Percentiles rank a stretch among this genome's conserved stretches.
Conservation (phyloP, 2,113 vertebrate genomes). For the Alethe diademata region DNA sequence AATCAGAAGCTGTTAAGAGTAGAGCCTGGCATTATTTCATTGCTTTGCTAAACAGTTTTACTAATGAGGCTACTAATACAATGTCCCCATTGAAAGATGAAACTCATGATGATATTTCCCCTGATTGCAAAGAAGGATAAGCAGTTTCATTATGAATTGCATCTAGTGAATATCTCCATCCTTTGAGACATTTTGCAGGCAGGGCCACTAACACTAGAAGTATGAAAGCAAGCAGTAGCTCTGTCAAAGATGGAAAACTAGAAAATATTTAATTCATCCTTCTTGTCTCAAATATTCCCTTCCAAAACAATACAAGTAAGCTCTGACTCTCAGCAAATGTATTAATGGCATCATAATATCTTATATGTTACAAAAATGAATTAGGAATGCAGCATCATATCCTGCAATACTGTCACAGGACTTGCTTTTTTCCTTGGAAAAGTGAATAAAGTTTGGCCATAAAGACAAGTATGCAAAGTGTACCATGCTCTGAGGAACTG, state of each 20-base stretch:
- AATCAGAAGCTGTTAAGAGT: background rate
- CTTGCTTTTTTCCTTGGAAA: background rate
- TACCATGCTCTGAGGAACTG: background rate
- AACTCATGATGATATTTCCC: background rate
- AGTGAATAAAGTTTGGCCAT: background rate
- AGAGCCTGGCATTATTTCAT: background rate
- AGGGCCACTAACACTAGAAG: background rate
- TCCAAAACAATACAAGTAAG: background rate
- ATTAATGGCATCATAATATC: background rate
- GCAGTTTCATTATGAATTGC: background rate
- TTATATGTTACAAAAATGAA: background rate
- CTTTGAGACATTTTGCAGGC: background rate
- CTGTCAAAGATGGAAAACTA: background rate
- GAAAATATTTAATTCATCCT: background rate
- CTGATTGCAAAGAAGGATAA: background rate
- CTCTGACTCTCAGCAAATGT: background rate
- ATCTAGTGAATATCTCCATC: background rate
- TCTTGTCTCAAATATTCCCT: background rate
- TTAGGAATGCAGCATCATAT: background rate
- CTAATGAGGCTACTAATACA: background rate
- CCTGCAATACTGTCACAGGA: background rate
- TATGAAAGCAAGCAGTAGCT: background rate
- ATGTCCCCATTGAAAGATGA: background rate
- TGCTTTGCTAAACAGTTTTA: slow-evolving; percentile 16
- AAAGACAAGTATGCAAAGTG: background rate